Percentiles rank a stretch among this genome's conserved stretches.
phyloP scores from a whole-genome alignment of 2,797 vertebrate genomes.

The Babyrousa celebensis region DNA sequence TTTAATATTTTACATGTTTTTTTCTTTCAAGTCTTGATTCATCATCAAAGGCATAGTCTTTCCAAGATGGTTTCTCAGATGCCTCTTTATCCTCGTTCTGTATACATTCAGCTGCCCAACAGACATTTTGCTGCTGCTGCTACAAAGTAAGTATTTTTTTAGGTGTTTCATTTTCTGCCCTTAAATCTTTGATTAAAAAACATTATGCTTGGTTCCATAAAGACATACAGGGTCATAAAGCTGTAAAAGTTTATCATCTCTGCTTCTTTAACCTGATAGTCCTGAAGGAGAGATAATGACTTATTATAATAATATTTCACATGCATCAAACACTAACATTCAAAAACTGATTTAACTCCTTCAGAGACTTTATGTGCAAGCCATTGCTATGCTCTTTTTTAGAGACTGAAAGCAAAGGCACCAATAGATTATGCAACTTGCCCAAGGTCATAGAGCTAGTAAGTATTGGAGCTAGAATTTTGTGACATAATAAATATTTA shows the following conservation, averaged over 20 bases:
- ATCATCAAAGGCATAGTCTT: constrained; percentile 59
- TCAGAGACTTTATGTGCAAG: background rate
- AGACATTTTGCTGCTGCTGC: constrained; percentile 87
- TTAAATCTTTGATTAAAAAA: constrained; percentile 46
- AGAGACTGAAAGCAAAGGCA: constrained; percentile 19
- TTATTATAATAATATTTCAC: constrained; percentile 38
- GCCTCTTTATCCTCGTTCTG: constrained; percentile 43
- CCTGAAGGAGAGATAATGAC: constrained; percentile 31
- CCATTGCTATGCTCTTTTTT: constrained; percentile 2
- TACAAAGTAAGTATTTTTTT: constrained; percentile 88
- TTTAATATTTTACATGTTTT: constrained; percentile 64
- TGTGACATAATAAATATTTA: constrained; percentile 6
- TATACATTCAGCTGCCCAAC: background rate
- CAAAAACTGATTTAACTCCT: background rate
- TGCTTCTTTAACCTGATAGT: constrained; percentile 45
- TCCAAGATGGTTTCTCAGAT: constrained; percentile 67
- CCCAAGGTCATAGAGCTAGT: constrained; percentile 24
- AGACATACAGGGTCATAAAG: background rate
- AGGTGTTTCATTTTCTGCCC: constrained; percentile 46
- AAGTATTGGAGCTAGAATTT: constrained; percentile 31
- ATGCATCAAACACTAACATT: constrained; percentile 31
- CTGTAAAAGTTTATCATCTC: constrained; percentile 61
- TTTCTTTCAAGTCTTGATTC: constrained; percentile 85
- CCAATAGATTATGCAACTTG: constrained; percentile 9
- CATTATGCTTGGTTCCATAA: constrained; percentile 22